These are phyloP conservation scores for Malacoraja senta DNA, from an alignment of 2,797 vertebrate genomes.

Conservation along the genomic window DNA sequence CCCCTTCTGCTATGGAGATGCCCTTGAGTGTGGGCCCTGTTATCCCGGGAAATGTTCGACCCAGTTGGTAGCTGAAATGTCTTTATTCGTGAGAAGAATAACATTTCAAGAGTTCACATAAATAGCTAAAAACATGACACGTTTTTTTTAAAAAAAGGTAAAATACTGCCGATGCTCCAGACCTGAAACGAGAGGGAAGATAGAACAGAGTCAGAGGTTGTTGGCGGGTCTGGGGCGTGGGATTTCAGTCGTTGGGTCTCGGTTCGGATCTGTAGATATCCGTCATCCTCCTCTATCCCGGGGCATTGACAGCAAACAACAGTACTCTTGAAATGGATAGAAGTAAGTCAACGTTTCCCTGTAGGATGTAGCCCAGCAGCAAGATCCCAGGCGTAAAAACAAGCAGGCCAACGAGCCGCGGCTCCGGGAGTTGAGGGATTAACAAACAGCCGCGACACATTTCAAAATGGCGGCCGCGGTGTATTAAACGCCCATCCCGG, in stretches of 20 bases:
- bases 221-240: neutral
- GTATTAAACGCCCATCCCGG: no score
- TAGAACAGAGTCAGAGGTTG: neutral
- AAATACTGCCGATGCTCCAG: neutral
- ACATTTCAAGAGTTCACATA: neutral
- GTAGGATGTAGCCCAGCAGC: no score
- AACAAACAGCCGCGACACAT: no score
- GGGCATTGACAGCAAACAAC: neutral
- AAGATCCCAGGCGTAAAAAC: no score
- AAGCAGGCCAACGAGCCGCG: no score
- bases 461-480: neutral
- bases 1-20: no score
- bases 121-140: neutral
- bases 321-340: neutral
- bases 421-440: no score
- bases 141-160: neutral
- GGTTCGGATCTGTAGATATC: neutral
- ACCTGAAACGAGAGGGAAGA: neutral
- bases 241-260: neutral
- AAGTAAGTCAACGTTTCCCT: no score
- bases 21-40: no score
- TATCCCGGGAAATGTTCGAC: neutral
- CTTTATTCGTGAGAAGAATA: neutral
- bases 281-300: no score
- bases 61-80: neutral